Evolutionary conservation across 1,140 invertebrate genomes (phyloP).

Genomic region (Anastrepha ludens): DNA sequence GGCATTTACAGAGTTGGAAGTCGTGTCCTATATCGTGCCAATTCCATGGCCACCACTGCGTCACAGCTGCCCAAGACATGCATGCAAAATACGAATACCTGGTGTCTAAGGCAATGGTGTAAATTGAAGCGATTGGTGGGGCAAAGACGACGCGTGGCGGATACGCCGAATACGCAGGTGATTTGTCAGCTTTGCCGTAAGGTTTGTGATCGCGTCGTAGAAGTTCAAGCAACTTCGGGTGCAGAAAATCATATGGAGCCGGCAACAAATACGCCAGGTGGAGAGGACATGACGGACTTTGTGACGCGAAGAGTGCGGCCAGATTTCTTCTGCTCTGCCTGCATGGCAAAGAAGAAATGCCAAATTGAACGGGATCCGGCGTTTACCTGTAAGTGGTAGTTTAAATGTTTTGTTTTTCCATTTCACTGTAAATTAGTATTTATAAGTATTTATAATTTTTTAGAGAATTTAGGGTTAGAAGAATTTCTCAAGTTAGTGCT

Average conservation of each 20-base stretch:
- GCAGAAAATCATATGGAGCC: neutral
- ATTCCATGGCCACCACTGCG: slow-evolving; percentile 10
- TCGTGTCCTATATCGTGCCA: neutral
- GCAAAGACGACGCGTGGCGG: slow-evolving; percentile 6
- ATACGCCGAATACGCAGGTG: slow-evolving; percentile 2
- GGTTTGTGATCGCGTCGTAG: neutral
- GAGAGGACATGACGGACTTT: slow-evolving; percentile 5
- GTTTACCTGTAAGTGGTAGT: slow-evolving; percentile 11
- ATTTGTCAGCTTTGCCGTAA: slow-evolving; percentile 42
- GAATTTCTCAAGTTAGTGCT: too few relatives aligned
- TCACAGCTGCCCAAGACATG: slow-evolving; percentile 15
- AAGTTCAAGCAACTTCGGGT: neutral
- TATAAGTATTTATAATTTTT: too few relatives aligned
- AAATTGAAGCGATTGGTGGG: slow-evolving; percentile 7
- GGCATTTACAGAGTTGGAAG: neutral
- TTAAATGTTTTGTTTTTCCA: too few relatives aligned
- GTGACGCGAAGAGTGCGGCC: neutral
- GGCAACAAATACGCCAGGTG: neutral
- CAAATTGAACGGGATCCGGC: slow-evolving; percentile 12
- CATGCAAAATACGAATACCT: slow-evolving; percentile 10
- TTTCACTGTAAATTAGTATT: too few relatives aligned
- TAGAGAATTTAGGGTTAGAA: too few relatives aligned
- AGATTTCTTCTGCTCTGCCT: neutral
- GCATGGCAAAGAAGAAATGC: neutral
- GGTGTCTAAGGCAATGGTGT: slow-evolving; percentile 24